Evolutionary conservation across 2,888 invertebrate species (phyloP).

Genomic region (Clivina fossor): DNA sequence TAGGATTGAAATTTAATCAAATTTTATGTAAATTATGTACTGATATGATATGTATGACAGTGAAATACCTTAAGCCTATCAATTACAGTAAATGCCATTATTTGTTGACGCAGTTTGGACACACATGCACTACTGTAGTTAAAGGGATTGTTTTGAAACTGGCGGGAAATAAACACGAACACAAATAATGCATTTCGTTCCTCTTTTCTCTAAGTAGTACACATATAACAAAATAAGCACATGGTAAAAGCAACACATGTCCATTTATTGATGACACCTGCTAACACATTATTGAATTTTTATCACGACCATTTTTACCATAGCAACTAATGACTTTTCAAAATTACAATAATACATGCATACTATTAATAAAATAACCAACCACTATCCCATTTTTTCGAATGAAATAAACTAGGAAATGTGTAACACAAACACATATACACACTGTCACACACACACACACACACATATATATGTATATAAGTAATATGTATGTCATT

Average conservation of each 20-base stretch:
- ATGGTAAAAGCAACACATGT: constrained; percentile 16
- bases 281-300: constrained; percentile 5
- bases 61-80: constrained; percentile 19
- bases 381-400: too few species aligned
- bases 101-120: constrained; percentile 31
- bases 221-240: constrained; percentile 13
- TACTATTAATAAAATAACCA: too few species aligned
- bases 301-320: too few species aligned
- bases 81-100: constrained; percentile 28
- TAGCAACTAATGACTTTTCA: too few species aligned
- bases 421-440: too few species aligned
- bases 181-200: background rate
- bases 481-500: too few species aligned
- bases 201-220: background rate
- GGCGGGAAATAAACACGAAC: constrained; percentile 24
- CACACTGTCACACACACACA: too few species aligned
- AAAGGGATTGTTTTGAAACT: constrained; percentile 26
- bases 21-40: constrained; percentile 8
- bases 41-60: constrained; percentile 11
- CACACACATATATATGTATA: too few species aligned
- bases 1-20: constrained; percentile 31
- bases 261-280: constrained; percentile 25
- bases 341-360: too few species aligned
- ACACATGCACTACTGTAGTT: constrained; percentile 18
- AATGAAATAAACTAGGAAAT: too few species aligned